Evolutionary conservation across 2,888 invertebrate species (phyloP), one percentile per base, ranked within the genome.

Genomic region (Crepidodera aurea): DNA sequence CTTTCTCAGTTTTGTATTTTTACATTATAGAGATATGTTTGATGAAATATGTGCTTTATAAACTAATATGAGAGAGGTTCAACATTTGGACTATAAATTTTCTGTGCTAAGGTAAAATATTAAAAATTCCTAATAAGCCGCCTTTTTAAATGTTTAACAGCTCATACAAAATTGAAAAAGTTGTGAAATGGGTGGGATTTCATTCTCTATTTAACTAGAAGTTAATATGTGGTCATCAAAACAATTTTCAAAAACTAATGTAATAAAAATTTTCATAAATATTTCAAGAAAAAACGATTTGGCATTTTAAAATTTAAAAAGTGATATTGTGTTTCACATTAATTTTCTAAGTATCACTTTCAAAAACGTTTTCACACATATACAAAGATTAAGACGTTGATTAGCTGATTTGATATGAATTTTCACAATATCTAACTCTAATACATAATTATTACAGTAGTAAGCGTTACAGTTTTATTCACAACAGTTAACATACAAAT

Each of bases 401-500:
- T 44, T 29, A 44, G 29, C 56, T 46, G 46, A 12, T 27, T 44
- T 46, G 56, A 56, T 56, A 56, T 56, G 56, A 56, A 19, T 39
- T 25, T 53, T 44, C 2, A 7, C 27, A 54, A 53, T 37, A 53
- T 29, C 15, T 22, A 55, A 34, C 19, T 46, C 19, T 37, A 34
- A 37, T 46, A 56, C 13, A 44, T 46, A 29, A 7, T 44, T 32
- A 42, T 27, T 44, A 55, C 7, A 37, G 12, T 51, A 40, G 29
- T 55, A 55, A 55, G 55, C 55, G 55, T 46, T 55, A 56, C 13
- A 44, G 27, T 27, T 54, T 55, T 55, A 32, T 56, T 56, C 46
- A 56, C 56, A 56, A 56, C 56, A 56, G 37, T 56, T 56, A 56
- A 56, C 57, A 50, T 57, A 37, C n/a, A 55, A 55, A 55, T 19